Base-by-base conservation (phyloP, 1,140 invertebrate genomes). In the Ips typographus region DNA sequence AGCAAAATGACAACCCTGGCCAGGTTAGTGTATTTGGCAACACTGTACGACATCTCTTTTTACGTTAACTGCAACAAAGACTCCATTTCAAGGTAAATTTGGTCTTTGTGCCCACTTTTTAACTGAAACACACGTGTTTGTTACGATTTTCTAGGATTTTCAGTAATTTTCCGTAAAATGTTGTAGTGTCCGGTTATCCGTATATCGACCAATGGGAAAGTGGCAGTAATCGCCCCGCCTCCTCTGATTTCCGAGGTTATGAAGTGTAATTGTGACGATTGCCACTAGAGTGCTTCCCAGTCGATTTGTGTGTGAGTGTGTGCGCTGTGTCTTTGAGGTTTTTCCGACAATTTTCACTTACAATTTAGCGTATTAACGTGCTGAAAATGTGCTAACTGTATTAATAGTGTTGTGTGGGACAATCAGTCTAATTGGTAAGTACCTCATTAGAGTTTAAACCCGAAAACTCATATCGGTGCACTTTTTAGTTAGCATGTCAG, bases 211-310 rank as follows among this genome's bases (percentile, higher is more conserved):
- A n/a, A n/a, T 52, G 38, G 37, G 7, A 67, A 44, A n/a, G 8
- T 3, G 22, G 22, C 22, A 22, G 22, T 22, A 22, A 22, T 22
- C 22, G 22, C 22, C 22, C 22, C 22, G 22, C 22, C 22, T 22
- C 22, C 22, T 22, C 22, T 22, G 22, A 22, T 22, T 22, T 22
- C 22, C 22, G 22, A 67, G 65, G 65, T 67, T 67, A 67, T 6
- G 38, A 56, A n/a, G 8, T 6, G 37, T 55, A 7, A 55, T 38
- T 55, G 6, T 36, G 8, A 38, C n/a, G 52, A 22, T 67, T 60
- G 56, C 68, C 68, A 61, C 68, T 64, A 70, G 68, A 59, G 68
- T 70, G 36, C 58, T 22, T 40, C 57, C 55, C 8, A 47, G 67
- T 63, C 67, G 53, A 64, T 61, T 40, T 63, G 53, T 64, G 55